phyloP scores from a whole-genome alignment of 2,888 invertebrate species.

The Rotaria macrura region DNA sequence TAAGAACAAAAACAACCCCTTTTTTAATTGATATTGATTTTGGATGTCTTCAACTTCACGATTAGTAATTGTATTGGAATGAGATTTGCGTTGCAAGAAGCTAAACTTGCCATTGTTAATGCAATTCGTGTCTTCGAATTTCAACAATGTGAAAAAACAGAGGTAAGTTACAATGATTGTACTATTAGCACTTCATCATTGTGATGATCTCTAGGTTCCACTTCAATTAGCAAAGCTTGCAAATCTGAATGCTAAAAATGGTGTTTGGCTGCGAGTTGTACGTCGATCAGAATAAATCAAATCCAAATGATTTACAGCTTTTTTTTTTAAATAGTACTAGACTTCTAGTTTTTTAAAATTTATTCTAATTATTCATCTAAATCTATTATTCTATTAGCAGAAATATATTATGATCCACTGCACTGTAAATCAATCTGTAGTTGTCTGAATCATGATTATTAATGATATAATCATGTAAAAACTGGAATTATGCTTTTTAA shows the following conservation, averaged over 20 bases:
- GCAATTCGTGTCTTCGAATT: neutral
- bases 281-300: neutral
- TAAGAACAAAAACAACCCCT: neutral
- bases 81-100: conserved; percentile 43
- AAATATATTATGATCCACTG: too few species aligned
- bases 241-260: neutral
- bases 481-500: too few species aligned
- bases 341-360: too few species aligned
- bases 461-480: too few species aligned
- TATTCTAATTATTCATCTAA: too few species aligned
- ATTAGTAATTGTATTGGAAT: conserved; percentile 36
- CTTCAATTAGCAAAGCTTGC: neutral
- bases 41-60: neutral
- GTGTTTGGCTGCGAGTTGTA: neutral
- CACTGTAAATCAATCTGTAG: too few species aligned
- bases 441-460: too few species aligned
- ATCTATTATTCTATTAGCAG: too few species aligned
- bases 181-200: neutral
- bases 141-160: neutral
- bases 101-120: conserved; percentile 40
- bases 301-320: neutral
- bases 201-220: neutral
- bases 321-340: too few species aligned
- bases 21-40: too few species aligned
- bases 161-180: neutral